These are phyloP conservation scores for Rhagoletis pomonella DNA, from an alignment of 1,140 invertebrate genomes.

Conservation along the genomic window DNA sequence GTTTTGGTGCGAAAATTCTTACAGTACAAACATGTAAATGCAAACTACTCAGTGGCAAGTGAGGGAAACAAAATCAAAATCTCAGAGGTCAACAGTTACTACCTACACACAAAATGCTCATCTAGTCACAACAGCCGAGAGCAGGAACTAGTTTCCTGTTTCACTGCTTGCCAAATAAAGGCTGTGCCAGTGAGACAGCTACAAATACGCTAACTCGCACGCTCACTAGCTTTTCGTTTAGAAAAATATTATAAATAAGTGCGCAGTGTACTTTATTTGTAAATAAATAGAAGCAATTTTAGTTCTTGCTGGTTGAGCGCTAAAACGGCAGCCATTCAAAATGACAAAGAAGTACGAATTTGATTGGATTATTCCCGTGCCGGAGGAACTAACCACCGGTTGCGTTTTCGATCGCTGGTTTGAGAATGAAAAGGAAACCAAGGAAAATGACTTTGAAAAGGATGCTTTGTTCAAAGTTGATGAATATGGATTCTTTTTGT, in stretches of 20 bases:
- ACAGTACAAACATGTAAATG: not conserved
- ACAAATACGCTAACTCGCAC: not conserved
- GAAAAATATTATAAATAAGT: not conserved
- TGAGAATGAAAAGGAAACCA: conserved; percentile 93
- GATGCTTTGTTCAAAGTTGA: conserved; percentile 96
- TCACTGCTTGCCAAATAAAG: not conserved
- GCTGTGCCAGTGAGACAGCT: not conserved
- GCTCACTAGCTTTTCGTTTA: not conserved
- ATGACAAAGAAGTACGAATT: conserved; percentile 99
- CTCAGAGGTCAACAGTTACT: no score
- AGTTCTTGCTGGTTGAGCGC: not conserved
- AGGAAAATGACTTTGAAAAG: conserved; percentile 83
- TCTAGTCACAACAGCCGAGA: conserved; percentile 10
- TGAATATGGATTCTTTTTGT: conserved; percentile 99
- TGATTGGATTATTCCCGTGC: conserved; percentile 96
- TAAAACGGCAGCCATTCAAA: conserved; percentile 56
- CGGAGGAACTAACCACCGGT: conserved; percentile 88
- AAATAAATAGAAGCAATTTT: conserved; percentile 4
- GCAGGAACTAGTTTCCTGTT: conserved; percentile 40
- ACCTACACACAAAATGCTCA: conserved; percentile 10
- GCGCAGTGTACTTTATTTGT: not conserved
- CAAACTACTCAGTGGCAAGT: no score
- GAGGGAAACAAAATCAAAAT: no score
- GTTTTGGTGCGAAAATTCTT: not conserved
- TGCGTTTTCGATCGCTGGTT: conserved; percentile 94